Evolutionary conservation across 2,797 vertebrate genomes (phyloP), one percentile per base, ranked within the genome.

Genomic region (Sciaenops ocellatus): DNA sequence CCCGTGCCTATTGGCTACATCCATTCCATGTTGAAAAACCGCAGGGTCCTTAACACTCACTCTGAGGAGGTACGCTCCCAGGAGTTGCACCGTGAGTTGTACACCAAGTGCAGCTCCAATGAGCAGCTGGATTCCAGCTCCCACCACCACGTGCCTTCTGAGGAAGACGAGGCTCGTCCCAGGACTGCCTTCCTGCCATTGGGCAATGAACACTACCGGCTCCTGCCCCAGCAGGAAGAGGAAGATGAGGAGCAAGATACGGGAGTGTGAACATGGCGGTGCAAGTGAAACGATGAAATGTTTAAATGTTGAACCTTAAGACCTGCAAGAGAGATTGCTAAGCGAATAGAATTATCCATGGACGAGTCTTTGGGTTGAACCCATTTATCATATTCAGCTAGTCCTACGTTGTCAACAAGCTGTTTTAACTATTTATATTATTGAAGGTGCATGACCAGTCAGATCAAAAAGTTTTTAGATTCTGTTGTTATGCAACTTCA

Each of bases 1-100:
- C 96, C 96, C 0, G 94, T 97, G n/a, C 96, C 96, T 0, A 7
- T 85, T 0, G 89, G 92, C 52, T 94, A 95, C 72, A 28, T 96
- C 22, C 87, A 94, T 56, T 89, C 92, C 28, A 51, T 79, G 17
- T 0, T 90, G 67, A 83, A 83, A 59, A 85, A 42, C 22, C 87
- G 60, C 41, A 41, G 52, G 3, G 12, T n/a, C 3, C 63, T 0
- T 3, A 17, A 15, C 56, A 1, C 7, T 24, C 10, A n/a, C 28
- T 59, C 70, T 2, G 85, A 69, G 59, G 89, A 87, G 20, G 84
- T 46, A 2, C 70, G 20, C 0, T 52, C 38, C 54, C 83, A 74
- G 20, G 90, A 93, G 77, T 52, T 84, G 77, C 90, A 90, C 71
- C 85, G 92, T 0, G 93, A 96, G 65, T 41, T 88, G 24, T 96